Evolutionary conservation across 2,888 invertebrate species (phyloP).

Genomic region (Acrobeloides nanus): DNA sequence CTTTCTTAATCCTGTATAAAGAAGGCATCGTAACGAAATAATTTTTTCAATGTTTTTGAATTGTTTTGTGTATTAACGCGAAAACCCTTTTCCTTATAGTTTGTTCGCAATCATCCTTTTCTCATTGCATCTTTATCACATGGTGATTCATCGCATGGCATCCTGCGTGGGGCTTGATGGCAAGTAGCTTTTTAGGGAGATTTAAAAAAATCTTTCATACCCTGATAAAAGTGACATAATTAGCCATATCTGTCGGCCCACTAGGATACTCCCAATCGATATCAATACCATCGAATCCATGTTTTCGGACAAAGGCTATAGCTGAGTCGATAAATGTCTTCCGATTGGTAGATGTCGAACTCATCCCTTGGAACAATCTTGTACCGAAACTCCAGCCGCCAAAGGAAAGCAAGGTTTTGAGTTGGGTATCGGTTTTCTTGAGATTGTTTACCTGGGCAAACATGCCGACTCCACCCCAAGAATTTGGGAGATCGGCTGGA

Average conservation of each 20-base stretch:
- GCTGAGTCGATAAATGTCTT: conserved; percentile 61
- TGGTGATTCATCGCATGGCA: too few species aligned
- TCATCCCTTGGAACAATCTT: conserved; percentile 40
- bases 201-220: too few species aligned
- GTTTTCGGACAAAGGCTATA: conserved; percentile 47
- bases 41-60: too few species aligned
- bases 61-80: too few species aligned
- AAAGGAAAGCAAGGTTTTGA: conserved; percentile 83
- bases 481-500: conserved; percentile 64
- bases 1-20: too few species aligned
- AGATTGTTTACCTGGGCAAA: conserved; percentile 76
- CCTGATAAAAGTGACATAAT: conserved; percentile 40
- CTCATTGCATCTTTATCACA: too few species aligned
- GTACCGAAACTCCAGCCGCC: conserved; percentile 97
- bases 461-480: conserved; percentile 74
- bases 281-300: conserved; percentile 55
- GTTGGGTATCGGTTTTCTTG: conserved; percentile 78
- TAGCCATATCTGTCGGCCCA: conserved; percentile 55
- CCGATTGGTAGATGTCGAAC: conserved; percentile 38
- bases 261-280: conserved; percentile 57
- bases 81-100: too few species aligned
- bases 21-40: too few species aligned
- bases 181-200: too few species aligned
- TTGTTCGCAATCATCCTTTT: too few species aligned
- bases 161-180: too few species aligned